A percentile compares a stretch with the other conserved stretches of the same genome.
Conservation (phyloP, 2,888 invertebrate species). For the Thera obeliscata region DNA sequence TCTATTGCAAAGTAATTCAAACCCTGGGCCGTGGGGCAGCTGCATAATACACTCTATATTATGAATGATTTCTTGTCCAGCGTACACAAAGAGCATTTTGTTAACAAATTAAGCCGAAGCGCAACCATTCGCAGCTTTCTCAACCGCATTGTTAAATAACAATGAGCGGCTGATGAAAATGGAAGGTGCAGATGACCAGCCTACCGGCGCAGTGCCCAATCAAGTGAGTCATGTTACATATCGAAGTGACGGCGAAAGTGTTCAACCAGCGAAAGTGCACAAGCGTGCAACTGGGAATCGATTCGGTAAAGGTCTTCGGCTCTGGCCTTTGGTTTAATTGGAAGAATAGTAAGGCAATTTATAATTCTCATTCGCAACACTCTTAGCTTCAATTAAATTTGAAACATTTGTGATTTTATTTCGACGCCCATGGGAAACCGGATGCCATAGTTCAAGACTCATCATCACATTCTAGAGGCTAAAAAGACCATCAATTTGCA, state of each 20-base stretch:
- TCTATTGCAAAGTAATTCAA: constrained; percentile 3
- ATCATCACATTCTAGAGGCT: not conserved
- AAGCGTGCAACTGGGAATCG: constrained; percentile 44
- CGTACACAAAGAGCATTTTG: constrained; percentile 13
- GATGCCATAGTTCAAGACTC: not conserved
- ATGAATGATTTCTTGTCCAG: constrained; percentile 2
- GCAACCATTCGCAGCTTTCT: constrained; percentile 33
- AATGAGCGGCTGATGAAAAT: constrained; percentile 38
- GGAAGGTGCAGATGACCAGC: constrained; percentile 38
- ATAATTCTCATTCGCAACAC: constrained; percentile 17
- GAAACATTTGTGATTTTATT: not conserved
- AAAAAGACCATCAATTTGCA: not conserved
- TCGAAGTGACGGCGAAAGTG: constrained; percentile 72
- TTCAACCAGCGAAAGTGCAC: constrained; percentile 67
- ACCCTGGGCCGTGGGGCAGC: not conserved
- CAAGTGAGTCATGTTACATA: constrained; percentile 64
- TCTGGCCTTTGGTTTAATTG: constrained; percentile 43
- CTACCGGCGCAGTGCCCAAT: constrained; percentile 48
- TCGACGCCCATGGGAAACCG: not conserved
- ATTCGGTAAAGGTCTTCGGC: constrained; percentile 57
- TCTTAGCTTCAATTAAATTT: constrained; percentile 1
- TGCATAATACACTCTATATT: not conserved
- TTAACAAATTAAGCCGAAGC: constrained; percentile 27
- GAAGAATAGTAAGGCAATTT: constrained; percentile 27
- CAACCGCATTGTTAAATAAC: constrained; percentile 34